Evolutionary conservation across 2,113 vertebrate genomes (phyloP).

Genomic region (Amphiprion percula): DNA sequence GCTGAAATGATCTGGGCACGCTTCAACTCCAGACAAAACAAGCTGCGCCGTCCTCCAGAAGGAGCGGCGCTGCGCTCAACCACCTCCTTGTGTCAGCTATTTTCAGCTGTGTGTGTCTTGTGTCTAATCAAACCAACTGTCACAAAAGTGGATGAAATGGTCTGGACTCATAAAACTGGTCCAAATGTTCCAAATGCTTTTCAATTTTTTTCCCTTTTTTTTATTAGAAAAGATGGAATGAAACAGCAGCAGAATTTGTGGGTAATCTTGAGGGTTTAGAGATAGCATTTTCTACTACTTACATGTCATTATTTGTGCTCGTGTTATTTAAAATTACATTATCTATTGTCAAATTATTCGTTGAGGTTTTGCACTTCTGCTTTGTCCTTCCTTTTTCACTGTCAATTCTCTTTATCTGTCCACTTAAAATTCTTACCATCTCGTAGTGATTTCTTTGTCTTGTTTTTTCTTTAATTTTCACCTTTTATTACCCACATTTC

Average conservation of each 20-base stretch:
- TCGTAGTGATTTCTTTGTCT: background rate
- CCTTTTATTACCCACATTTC: constrained; percentile 10
- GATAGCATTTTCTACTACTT: background rate
- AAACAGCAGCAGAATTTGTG: constrained; percentile 4
- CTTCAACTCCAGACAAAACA: constrained; percentile 8
- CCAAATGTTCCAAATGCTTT: constrained; percentile 21
- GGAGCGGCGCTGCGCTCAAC: constrained; percentile 30
- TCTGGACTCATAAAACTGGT: constrained; percentile 27
- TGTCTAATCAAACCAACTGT: constrained; percentile 58
- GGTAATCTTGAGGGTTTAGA: background rate
- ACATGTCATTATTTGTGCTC: background rate
- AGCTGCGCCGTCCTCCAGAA: constrained; percentile 41
- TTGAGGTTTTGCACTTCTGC: background rate
- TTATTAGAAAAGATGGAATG: background rate
- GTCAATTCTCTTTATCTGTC: background rate
- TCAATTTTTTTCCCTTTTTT: constrained; percentile 4
- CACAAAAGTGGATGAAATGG: constrained; percentile 48
- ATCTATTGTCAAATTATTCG: background rate
- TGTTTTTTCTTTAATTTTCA: constrained; percentile 1
- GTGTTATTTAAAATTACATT: background rate
- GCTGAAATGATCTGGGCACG: constrained; percentile 29
- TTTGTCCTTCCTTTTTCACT: background rate
- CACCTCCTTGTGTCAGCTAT: constrained; percentile 51
- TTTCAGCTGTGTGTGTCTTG: constrained; percentile 45
- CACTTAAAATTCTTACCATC: background rate